Percentiles rank a stretch among this genome's conserved stretches.
Evolutionary conservation across 2,888 invertebrate species (phyloP).

Genomic region (Lycocerus yunnanus): DNA sequence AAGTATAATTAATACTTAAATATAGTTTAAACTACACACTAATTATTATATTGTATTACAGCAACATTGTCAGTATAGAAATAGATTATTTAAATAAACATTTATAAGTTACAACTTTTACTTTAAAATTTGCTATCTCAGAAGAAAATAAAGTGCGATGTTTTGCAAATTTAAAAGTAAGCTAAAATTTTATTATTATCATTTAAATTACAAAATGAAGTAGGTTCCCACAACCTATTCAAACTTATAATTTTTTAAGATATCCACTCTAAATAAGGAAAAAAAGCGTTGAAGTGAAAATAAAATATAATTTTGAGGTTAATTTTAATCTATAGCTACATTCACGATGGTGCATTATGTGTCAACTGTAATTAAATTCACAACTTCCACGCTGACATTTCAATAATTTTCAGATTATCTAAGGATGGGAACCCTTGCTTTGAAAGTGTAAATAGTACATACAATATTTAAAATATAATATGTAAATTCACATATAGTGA

Average conservation of each 20-base stretch:
- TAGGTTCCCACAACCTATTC: not conserved
- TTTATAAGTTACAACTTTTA: not conserved
- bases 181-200: not conserved
- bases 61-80: slow-evolving; percentile 10
- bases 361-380: too few relatives aligned
- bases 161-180: not conserved
- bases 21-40: slow-evolving; percentile 18
- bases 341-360: not conserved
- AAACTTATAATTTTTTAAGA: not conserved
- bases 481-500: not conserved
- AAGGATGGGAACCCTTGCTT: not conserved
- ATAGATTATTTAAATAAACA: not conserved
- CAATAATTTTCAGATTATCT: not conserved
- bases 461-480: not conserved
- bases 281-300: not conserved
- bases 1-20: slow-evolving; percentile 11
- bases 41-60: slow-evolving; percentile 10
- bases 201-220: too few relatives aligned
- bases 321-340: not conserved
- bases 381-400: not conserved
- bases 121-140: not conserved
- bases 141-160: not conserved
- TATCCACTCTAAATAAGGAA: not conserved
- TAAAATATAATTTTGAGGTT: not conserved
- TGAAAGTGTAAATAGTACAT: not conserved